Conservation (phyloP, 2,113 vertebrate species). For the Irena cyanogastra region DNA sequence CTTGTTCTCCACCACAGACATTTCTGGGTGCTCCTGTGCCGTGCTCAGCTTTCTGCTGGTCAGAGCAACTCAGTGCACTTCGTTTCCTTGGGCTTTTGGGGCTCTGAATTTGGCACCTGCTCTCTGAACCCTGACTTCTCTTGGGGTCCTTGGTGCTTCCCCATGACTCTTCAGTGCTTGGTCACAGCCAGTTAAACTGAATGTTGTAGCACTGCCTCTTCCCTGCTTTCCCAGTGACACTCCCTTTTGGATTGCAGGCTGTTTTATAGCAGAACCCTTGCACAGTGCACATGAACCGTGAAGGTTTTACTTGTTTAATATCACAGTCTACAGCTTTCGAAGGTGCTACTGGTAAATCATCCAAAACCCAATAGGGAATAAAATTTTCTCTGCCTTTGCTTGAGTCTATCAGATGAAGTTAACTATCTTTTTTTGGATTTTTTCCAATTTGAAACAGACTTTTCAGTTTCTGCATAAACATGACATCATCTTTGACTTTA, state of each 20-base stretch:
- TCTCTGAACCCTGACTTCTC: neutral
- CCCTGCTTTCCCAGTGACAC: neutral
- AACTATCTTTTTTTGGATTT: neutral
- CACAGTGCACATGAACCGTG: neutral
- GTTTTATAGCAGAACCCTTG: neutral
- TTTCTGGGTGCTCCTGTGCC: neutral
- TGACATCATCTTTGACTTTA: accelerated
- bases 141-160: neutral
- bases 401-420: neutral
- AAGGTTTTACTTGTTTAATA: neutral
- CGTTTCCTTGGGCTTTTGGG: neutral
- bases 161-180: neutral
- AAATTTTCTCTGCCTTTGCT: neutral
- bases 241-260: neutral
- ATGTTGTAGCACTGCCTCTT: neutral
- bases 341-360: neutral
- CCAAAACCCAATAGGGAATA: neutral
- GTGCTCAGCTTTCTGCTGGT: neutral
- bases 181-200: neutral
- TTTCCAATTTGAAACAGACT: neutral
- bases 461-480: neutral
- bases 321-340: neutral
- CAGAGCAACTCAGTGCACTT: neutral
- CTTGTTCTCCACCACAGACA: neutral
- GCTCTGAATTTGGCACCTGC: neutral